These are phyloP conservation scores for Coelopa frigida DNA, from an alignment of 1,140 invertebrate species.

Conservation along the genomic window DNA sequence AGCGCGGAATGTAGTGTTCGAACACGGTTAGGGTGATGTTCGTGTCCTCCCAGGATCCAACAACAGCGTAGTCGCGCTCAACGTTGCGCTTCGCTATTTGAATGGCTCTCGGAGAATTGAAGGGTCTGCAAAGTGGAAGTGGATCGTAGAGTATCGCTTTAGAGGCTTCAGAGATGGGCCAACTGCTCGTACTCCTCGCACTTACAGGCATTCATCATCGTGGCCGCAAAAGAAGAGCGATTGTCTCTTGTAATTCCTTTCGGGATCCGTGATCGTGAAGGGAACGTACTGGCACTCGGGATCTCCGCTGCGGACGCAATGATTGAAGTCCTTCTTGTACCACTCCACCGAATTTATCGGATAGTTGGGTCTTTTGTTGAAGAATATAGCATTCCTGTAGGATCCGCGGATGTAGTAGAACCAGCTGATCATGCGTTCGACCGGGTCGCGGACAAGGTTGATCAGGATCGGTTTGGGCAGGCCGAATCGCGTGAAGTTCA, in stretches of 20 bases:
- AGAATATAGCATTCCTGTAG: conserved; percentile 79
- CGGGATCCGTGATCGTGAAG: conserved; percentile 68
- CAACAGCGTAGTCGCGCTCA: conserved; percentile 76
- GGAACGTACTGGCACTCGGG: conserved; percentile 75
- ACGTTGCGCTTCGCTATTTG: conserved; percentile 75
- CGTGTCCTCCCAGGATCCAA: conserved; percentile 77
- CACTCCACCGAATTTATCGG: conserved; percentile 72
- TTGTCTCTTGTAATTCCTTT: conserved; percentile 69
- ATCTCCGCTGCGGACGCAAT: conserved; percentile 72
- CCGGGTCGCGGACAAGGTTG: conserved; percentile 76
- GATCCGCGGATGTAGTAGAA: conserved; percentile 73
- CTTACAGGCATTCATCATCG: conserved; percentile 74
- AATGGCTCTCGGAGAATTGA: conserved; percentile 69
- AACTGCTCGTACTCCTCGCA: conserved; percentile 11
- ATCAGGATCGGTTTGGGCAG: conserved; percentile 78
- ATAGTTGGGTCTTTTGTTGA: conserved; percentile 72
- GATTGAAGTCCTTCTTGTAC: conserved; percentile 83
- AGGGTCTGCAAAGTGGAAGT: conserved; percentile 64
- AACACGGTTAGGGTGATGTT: conserved; percentile 75
- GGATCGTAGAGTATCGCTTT: too few relatives aligned
- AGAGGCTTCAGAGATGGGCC: too few relatives aligned
- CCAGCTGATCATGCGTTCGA: conserved; percentile 79
- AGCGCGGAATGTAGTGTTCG: conserved; percentile 73
- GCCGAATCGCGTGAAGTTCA: conserved; percentile 52
- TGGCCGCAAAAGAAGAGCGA: conserved; percentile 84